Evolutionary conservation across 92 coral and sea anemone genomes (phyloP), one percentile per base, ranked within the genome.

Genomic region (Hydrozoanthus gracilis): DNA sequence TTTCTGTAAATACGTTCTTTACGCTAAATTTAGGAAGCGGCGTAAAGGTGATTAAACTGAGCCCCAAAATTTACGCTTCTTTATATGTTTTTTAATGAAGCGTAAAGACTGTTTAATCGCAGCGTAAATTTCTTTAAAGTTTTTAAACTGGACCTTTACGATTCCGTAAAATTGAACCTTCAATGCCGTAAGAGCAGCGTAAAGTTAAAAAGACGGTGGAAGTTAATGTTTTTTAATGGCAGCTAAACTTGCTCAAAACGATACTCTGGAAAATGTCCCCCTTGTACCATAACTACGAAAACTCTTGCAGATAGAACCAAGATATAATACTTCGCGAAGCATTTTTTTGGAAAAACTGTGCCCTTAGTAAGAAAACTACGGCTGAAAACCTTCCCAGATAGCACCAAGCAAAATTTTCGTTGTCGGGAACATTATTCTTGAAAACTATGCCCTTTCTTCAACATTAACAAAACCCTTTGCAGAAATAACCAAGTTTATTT

Each of bases 221-320:
- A 15, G 44, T 35, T 65, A 65, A 65, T n/a, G n/a, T n/a, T 65
- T n/a, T 65, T 65, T 65, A 61, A 61, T 4, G n/a, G 67, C 67
- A n/a, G n/a, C n/a, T 61, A 61, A 61, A 61, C n/a, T 61, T 1
- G n/a, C n/a, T n/a, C n/a, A n/a, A n/a, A n/a, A 10, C 3, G 14
- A 4, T 60, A 60, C 20, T n/a, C 35, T 65, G 71, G 71, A 65
- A 16, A 65, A 11, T 10, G 71, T 65, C 8, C 71, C 71, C 16
- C 20, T 65, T 65, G 5, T 65, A 65, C 20, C 20, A 65, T 12
- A 65, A 65, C 71, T 44, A 65, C 39, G 71, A 65, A 65, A 65
- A 65, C 35, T 10, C 20, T 65, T 65, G 71, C 35, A 65, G 71
- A 65, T 65, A 65, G 71, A 65, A 65, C 71, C 71, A 16, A 44